Evolutionary conservation across 2,113 vertebrate species (phyloP), one percentile per base, ranked within the genome.

Genomic region (Asarcornis scutulata): DNA sequence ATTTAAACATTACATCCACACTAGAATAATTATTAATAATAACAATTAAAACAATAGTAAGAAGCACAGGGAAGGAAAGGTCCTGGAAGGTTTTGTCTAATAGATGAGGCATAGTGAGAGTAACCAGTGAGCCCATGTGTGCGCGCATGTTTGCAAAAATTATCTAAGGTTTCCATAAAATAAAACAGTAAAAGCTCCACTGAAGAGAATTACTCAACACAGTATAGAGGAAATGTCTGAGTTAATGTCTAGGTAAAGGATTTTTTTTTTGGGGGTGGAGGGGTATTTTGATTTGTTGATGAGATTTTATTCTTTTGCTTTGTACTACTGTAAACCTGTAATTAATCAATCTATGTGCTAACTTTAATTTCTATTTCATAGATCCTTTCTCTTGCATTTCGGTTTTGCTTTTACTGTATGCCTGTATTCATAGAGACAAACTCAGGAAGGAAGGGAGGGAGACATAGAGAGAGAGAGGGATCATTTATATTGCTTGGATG

Each of bases 401-500:
- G 64, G 83, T 59, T 91, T 89, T 95, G n/a, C 88, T 86, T 81
- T 86, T 93, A 67, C 73, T 78, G 85, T 56, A 22, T 89, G 77
- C 31, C 21, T 91, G 83, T 72, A 60, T 92, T 86, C 86, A 88
- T 31, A 90, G 75, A 86, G 63, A 78, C 60, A 83, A 92, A 94
- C 87, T 96, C 87, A 89, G 81, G 42, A 86, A 93, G 7, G 5
- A 14, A 46, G 44, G 44, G 44, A 46, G 11, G 48, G 36, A 55
- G 73, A 12, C n/a, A 55, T 58, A 17, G 67, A 40, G 44, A 75
- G 62, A 89, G 87, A 89, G 87, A 86, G 91, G 17, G 34, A 90
- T 94, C 86, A 82, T 95, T 96, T 96, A 79, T 95, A 89, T 96
- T 93, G 50, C 87, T 91, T 88, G 64, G 80, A 93, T 88, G 31